phyloP scores from a whole-genome alignment of 2,113 vertebrate species.

The Crotophaga sulcirostris region DNA sequence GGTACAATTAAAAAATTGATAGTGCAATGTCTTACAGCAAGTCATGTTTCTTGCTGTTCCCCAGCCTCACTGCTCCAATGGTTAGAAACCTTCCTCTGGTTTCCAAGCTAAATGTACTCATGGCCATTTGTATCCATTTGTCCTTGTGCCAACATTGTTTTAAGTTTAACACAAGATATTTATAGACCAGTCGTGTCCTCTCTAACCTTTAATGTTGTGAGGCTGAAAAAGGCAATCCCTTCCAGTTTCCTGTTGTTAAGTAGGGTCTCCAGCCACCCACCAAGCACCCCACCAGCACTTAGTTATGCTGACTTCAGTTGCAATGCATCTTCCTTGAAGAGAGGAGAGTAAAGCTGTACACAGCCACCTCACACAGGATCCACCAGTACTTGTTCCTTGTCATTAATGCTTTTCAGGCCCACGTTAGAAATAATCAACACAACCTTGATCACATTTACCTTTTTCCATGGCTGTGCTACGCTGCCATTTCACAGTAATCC shows the following conservation, averaged over 20 bases:
- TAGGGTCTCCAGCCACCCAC: neutral
- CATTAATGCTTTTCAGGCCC: neutral
- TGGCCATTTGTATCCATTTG: conserved; percentile 56
- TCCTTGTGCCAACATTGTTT: conserved; percentile 61
- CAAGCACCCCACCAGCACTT: neutral
- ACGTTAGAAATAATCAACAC: neutral
- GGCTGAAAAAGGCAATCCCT: conserved; percentile 6
- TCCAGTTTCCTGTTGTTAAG: neutral
- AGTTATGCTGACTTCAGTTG: accelerated
- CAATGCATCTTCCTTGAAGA: neutral
- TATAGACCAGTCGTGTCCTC: conserved; percentile 39
- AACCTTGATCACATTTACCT: neutral
- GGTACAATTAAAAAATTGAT: neutral
- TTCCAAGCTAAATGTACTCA: conserved; percentile 3
- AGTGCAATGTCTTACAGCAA: neutral
- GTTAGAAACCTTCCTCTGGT: conserved; percentile 1
- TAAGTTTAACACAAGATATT: conserved; percentile 49
- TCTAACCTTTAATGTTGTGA: neutral
- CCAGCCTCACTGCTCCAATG: neutral
- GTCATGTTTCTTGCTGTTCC: neutral
- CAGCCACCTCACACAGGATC: neutral
- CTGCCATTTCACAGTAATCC: neutral
- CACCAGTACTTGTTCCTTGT: neutral
- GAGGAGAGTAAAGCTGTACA: neutral
- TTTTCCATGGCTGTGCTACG: accelerated